Percentiles rank a stretch among this genome's conserved stretches.
phyloP scores from a whole-genome alignment of 2,797 vertebrate genomes.

The Phrynocephalus vlangalii region DNA sequence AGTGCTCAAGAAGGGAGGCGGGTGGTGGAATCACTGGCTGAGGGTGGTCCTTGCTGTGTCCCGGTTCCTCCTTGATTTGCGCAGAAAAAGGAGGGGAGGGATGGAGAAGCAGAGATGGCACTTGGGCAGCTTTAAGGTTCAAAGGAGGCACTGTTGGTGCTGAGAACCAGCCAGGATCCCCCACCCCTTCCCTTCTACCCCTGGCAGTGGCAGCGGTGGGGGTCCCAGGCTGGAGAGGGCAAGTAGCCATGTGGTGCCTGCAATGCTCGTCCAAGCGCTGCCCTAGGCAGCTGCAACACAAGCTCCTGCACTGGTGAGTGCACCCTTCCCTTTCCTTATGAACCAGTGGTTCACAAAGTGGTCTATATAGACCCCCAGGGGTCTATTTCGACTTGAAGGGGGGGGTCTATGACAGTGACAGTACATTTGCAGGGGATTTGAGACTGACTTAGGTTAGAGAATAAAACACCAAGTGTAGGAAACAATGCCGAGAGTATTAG shows the following conservation, averaged over 20 bases:
- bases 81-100: not conserved
- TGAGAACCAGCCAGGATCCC: not conserved
- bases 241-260: slow-evolving; percentile 61
- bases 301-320: slow-evolving; percentile 47
- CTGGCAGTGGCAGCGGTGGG: not conserved
- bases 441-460: not conserved
- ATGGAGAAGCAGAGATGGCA: not conserved
- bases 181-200: not conserved
- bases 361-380: too few species aligned
- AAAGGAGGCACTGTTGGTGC: not conserved
- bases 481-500: not conserved
- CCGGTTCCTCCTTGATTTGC: slow-evolving; percentile 22
- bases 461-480: not conserved
- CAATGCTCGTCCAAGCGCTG: slow-evolving; percentile 57
- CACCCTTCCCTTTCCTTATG: not conserved
- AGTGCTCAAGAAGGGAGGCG: too few species aligned
- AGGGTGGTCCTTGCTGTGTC: not conserved
- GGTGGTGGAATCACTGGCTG: not conserved
- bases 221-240: not conserved
- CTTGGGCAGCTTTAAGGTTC: not conserved
- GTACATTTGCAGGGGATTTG: not conserved
- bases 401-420: too few species aligned
- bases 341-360: too few species aligned
- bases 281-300: slow-evolving; percentile 46
- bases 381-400: too few species aligned